phyloP scores from a whole-genome alignment of 2,797 vertebrate species.

The Rousettus madagascariensis region DNA sequence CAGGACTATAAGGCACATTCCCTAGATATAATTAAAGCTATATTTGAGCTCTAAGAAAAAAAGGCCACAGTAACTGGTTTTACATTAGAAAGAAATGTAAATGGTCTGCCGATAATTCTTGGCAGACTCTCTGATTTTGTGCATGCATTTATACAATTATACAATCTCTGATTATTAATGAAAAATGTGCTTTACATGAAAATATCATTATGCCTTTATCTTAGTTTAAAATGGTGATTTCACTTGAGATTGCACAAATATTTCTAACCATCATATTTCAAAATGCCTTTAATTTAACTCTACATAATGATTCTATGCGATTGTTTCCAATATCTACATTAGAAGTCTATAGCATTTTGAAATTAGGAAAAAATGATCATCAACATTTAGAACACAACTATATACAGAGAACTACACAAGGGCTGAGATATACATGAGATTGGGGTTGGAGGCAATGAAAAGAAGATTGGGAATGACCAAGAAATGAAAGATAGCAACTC shows the following conservation, averaged over 20 bases:
- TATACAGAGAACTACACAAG: not conserved
- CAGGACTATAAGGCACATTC: not conserved
- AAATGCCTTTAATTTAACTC: slow-evolving; percentile 35
- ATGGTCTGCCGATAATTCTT: slow-evolving; percentile 59
- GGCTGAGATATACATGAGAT: not conserved
- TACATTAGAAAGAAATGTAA: slow-evolving; percentile 56
- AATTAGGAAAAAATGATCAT: not conserved
- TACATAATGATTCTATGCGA: not conserved
- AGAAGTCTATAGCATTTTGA: not conserved
- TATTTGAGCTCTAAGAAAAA: slow-evolving; percentile 44
- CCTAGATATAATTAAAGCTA: slow-evolving; percentile 54
- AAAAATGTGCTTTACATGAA: slow-evolving; percentile 55
- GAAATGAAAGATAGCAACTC: not conserved
- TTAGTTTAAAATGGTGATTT: slow-evolving; percentile 43
- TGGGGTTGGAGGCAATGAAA: not conserved
- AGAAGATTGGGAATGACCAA: not conserved
- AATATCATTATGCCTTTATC: not conserved
- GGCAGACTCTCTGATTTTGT: slow-evolving; percentile 52
- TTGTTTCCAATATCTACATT: slow-evolving; percentile 16
- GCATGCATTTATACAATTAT: slow-evolving; percentile 59
- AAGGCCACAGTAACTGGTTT: slow-evolving; percentile 56
- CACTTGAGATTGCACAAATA: slow-evolving; percentile 24
- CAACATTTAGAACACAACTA: not conserved
- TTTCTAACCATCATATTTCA: slow-evolving; percentile 38
- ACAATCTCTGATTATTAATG: slow-evolving; percentile 29